Percentiles rank a stretch among this genome's conserved stretches.
phyloP scores from a whole-genome alignment of 2,888 invertebrate genomes.

The Melieria crassipennis region DNA sequence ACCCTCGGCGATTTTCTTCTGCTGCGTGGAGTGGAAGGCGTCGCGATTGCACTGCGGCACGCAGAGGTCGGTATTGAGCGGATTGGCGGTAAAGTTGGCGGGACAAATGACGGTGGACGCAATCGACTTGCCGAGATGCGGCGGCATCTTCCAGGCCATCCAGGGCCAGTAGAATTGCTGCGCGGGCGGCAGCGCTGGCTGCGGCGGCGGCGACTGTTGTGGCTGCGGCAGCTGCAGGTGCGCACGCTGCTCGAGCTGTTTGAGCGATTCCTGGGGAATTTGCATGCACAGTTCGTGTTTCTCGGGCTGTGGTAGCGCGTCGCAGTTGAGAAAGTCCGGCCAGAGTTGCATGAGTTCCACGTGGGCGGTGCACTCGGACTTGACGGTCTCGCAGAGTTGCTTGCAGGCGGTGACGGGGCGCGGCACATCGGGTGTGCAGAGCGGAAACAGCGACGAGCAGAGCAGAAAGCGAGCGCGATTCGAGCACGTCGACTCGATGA shows the following conservation, averaged over 20 bases:
- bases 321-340: slow-evolving; percentile 81
- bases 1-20: slow-evolving; percentile 76
- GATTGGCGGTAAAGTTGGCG: slow-evolving; percentile 69
- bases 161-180: slow-evolving; percentile 61
- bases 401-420: slow-evolving; percentile 88
- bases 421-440: slow-evolving; percentile 88
- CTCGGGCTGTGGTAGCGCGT: slow-evolving; percentile 79
- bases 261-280: slow-evolving; percentile 62
- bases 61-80: slow-evolving; percentile 68
- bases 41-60: slow-evolving; percentile 73
- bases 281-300: slow-evolving; percentile 81
- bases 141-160: slow-evolving; percentile 57
- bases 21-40: slow-evolving; percentile 74
- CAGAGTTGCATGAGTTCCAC: slow-evolving; percentile 76
- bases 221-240: slow-evolving; percentile 35
- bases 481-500: slow-evolving; percentile 84
- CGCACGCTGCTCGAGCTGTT: slow-evolving; percentile 25
- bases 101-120: slow-evolving; percentile 67
- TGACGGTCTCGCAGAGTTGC: slow-evolving; percentile 83
- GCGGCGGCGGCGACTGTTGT: slow-evolving; percentile 35
- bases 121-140: slow-evolving; percentile 48
- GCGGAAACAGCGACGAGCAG: slow-evolving; percentile 90
- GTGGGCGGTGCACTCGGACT: slow-evolving; percentile 72
- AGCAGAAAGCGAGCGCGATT: slow-evolving; percentile 84
- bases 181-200: slow-evolving; percentile 42